Percentiles rank a stretch among this genome's conserved stretches.
phyloP scores from a whole-genome alignment of 2,888 invertebrate species.

The Pterostichus madidus region DNA sequence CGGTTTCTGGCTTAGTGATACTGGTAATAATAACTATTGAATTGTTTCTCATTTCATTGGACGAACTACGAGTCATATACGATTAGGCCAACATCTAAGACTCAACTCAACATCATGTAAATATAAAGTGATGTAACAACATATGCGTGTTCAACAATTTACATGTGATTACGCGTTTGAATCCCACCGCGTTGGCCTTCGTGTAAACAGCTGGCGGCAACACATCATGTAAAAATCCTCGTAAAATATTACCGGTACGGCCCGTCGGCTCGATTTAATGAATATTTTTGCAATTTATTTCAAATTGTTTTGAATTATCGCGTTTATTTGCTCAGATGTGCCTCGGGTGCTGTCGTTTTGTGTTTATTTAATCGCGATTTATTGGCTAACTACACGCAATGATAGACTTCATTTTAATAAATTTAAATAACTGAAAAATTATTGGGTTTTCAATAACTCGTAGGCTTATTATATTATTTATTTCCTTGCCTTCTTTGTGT shows the following conservation, averaged over 20 bases:
- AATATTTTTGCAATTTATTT: slow-evolving; percentile 44
- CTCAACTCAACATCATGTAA: background rate
- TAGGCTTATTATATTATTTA: background rate
- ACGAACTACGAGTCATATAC: background rate
- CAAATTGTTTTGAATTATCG: slow-evolving; percentile 41
- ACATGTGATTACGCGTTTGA: slow-evolving; percentile 36
- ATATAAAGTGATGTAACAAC: slow-evolving; percentile 18
- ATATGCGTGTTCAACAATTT: slow-evolving; percentile 19
- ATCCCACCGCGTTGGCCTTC: slow-evolving; percentile 4
- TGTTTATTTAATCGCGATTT: slow-evolving; percentile 39
- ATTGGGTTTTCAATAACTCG: slow-evolving; percentile 25
- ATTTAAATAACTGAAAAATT: background rate
- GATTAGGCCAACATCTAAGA: background rate
- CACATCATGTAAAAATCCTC: slow-evolving; percentile 2
- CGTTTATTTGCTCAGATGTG: background rate
- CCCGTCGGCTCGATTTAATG: slow-evolving; percentile 18
- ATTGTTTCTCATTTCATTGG: too few species aligned
- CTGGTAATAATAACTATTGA: too few species aligned
- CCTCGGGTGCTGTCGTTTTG: slow-evolving; percentile 1
- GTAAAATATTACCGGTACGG: slow-evolving; percentile 18
- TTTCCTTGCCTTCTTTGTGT: background rate
- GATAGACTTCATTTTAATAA: slow-evolving; percentile 25
- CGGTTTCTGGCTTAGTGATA: too few species aligned
- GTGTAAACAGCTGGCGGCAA: slow-evolving; percentile 27
- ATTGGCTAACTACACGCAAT: slow-evolving; percentile 23